A percentile compares a stretch with the other conserved stretches of the same genome.
These are phyloP conservation scores for Euborellia annulipes DNA, from an alignment of 1,140 invertebrate genomes.

Conservation along the genomic window DNA sequence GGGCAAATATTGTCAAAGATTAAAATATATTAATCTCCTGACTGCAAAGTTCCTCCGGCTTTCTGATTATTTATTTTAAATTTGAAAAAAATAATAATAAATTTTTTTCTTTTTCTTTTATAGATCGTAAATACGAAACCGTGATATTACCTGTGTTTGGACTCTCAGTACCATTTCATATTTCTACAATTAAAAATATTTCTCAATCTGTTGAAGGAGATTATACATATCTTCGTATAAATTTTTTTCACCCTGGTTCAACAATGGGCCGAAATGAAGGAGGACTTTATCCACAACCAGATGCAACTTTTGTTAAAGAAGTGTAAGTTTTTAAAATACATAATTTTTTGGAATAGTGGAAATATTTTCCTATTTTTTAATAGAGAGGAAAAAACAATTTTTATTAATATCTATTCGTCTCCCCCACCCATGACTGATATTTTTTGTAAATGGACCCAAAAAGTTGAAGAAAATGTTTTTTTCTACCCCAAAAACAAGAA, in stretches of 20 bases:
- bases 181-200: slow-evolving; percentile 98
- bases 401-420: too few species aligned
- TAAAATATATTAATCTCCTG: too few species aligned
- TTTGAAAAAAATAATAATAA: background rate
- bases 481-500: too few species aligned
- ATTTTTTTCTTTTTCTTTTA: slow-evolving; percentile 21
- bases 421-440: too few species aligned
- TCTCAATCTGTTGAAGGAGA: slow-evolving; percentile 97
- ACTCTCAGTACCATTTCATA: slow-evolving; percentile 92
- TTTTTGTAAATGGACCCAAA: too few species aligned
- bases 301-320: slow-evolving; percentile 96
- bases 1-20: too few species aligned
- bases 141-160: slow-evolving; percentile 94
- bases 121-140: slow-evolving; percentile 94
- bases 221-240: slow-evolving; percentile 96
- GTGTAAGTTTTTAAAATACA: slow-evolving; percentile 58
- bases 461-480: too few species aligned
- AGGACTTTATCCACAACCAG: slow-evolving; percentile 76
- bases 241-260: slow-evolving; percentile 96
- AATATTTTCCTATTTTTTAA: too few species aligned
- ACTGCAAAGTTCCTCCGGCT: too few species aligned
- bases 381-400: too few species aligned
- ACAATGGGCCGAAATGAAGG: slow-evolving; percentile 87
- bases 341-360: too few species aligned
- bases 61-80: too few species aligned